These are phyloP conservation scores for Cybosia mesomella DNA, from an alignment of 2,888 invertebrate genomes.

Conservation along the genomic window DNA sequence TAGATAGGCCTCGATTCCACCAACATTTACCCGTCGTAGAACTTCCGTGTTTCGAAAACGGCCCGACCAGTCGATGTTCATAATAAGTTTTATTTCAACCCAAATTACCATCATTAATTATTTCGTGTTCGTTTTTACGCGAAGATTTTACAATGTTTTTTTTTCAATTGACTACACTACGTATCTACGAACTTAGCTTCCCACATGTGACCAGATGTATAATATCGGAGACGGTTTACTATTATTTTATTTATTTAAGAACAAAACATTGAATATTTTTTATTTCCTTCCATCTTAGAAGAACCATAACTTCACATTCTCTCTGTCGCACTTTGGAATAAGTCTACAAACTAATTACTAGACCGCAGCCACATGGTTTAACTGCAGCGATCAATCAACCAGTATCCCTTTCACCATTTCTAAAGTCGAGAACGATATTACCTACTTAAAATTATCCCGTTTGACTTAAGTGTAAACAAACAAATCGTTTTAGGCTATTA, in stretches of 20 bases:
- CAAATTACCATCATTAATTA: no score
- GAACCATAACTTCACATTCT: no score
- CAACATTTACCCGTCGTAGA: no score
- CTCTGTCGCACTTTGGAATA: not conserved
- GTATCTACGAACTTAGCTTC: no score
- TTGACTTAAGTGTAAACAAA: constrained; percentile 11
- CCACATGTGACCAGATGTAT: no score
- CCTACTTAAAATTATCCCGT: not conserved
- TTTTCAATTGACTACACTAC: no score
- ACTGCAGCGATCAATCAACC: not conserved
- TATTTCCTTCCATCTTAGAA: not conserved
- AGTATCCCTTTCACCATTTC: not conserved
- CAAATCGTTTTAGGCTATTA: not conserved
- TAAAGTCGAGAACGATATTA: not conserved
- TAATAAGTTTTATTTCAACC: no score
- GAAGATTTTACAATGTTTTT: no score
- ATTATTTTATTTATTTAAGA: not conserved
- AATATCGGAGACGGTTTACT: not conserved
- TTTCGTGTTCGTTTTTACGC: no score
- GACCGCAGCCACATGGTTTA: not conserved
- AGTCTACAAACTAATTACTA: not conserved
- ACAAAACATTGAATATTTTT: not conserved
- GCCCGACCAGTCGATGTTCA: no score
- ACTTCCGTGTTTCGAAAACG: no score
- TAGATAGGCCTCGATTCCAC: no score